Evolutionary conservation across 2,888 invertebrate genomes (phyloP).

Genomic region (Drosophila fulvimacula): DNA sequence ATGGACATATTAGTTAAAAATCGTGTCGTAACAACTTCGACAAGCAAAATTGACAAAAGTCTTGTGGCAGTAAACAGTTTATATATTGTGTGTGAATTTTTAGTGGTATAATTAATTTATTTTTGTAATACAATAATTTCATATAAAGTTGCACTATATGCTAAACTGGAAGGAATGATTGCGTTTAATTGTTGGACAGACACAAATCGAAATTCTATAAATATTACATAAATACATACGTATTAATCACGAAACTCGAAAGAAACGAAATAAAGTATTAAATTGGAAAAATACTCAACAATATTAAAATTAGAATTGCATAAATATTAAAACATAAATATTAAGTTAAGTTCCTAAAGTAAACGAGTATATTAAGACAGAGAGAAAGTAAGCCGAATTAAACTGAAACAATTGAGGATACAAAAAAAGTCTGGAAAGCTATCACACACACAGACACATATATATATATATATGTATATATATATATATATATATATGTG

Average conservation of each 20-base stretch:
- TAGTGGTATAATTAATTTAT: slow-evolving; percentile 54
- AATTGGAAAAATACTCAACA: slow-evolving; percentile 35
- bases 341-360: slow-evolving; percentile 29
- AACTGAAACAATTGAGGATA: slow-evolving; percentile 4
- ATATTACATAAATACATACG: slow-evolving; percentile 50
- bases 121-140: slow-evolving; percentile 69
- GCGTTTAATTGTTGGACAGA: slow-evolving; percentile 72
- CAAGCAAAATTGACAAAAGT: slow-evolving; percentile 67
- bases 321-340: slow-evolving; percentile 36
- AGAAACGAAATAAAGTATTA: slow-evolving; percentile 11
- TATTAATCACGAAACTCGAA: slow-evolving; percentile 24
- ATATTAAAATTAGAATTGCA: slow-evolving; percentile 32
- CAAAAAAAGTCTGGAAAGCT: slow-evolving; percentile 17
- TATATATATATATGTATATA: no score
- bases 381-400: slow-evolving; percentile 1
- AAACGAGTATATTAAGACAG: slow-evolving; percentile 16
- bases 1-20: slow-evolving; percentile 28
- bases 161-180: slow-evolving; percentile 78
- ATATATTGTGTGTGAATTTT: slow-evolving; percentile 40
- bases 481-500: no score
- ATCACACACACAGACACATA: neutral
- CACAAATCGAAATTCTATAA: slow-evolving; percentile 64
- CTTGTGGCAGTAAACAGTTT: slow-evolving; percentile 70
- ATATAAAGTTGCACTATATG: slow-evolving; percentile 72
- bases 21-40: slow-evolving; percentile 47